phyloP scores from a whole-genome alignment of 2,797 vertebrate species.

The Siniperca undulata region DNA sequence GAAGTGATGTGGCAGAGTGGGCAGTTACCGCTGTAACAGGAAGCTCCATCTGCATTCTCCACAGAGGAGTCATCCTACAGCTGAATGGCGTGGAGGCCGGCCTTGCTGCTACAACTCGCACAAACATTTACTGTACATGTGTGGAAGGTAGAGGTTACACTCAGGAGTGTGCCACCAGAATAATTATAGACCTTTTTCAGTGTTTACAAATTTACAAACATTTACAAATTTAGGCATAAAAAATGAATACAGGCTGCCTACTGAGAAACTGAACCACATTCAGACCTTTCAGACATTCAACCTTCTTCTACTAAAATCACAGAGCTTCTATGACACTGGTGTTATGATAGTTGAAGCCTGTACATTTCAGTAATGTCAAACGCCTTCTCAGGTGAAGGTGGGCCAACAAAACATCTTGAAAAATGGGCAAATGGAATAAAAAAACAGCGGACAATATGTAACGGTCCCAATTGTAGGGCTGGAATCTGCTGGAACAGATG shows the following conservation, averaged over 20 bases:
- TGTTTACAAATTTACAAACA: no score
- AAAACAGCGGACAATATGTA: no score
- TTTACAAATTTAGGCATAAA: no score
- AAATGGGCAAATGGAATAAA: no score
- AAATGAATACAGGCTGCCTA: no score
- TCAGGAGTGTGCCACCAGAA: background rate
- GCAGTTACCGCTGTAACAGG: background rate
- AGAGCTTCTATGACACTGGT: background rate
- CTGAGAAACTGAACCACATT: no score
- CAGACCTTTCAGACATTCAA: background rate
- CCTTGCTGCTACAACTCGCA: background rate
- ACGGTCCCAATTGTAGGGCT: no score
- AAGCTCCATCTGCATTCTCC: background rate
- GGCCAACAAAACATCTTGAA: background rate
- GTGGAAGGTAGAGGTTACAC: background rate
- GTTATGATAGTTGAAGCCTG: no score
- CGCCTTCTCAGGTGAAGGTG: background rate
- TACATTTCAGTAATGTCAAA: no score
- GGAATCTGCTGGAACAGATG: background rate
- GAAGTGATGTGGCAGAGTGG: background rate
- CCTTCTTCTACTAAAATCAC: background rate
- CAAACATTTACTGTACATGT: background rate
- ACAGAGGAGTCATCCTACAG: background rate
- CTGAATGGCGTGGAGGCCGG: background rate
- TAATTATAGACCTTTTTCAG: no score